These are phyloP conservation scores for Chrysotoxum bicinctum DNA, from an alignment of 2,888 invertebrate species.

Conservation along the genomic window DNA sequence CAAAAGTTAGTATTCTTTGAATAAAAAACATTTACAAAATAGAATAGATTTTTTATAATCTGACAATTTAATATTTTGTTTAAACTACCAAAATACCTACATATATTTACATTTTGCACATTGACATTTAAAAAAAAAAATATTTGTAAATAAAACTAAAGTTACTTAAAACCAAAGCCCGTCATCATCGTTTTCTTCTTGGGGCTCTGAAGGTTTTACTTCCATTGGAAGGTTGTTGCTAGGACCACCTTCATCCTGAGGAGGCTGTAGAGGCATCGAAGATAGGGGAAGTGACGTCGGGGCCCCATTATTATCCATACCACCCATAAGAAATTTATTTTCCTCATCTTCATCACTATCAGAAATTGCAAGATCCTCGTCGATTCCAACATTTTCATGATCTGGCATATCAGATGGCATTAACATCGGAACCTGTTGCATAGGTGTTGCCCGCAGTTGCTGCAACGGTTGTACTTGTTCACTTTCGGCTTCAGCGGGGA, in stretches of 20 bases:
- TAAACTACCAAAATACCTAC: constrained; percentile 40
- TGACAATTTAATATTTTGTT: constrained; percentile 27
- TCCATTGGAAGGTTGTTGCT: constrained; percentile 63
- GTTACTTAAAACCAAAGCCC: constrained; percentile 61
- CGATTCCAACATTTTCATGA: constrained; percentile 84
- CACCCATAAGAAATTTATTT: constrained; percentile 73
- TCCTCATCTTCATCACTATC: constrained; percentile 87
- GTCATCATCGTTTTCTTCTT: constrained; percentile 66
- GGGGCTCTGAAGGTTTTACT: constrained; percentile 69
- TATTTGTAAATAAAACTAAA: constrained; percentile 4
- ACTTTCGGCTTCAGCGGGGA: constrained; percentile 73
- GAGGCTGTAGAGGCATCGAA: constrained; percentile 5
- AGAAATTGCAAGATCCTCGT: constrained; percentile 89
- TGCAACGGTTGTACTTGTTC: constrained; percentile 53
- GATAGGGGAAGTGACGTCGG: neutral
- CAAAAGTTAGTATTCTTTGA: too few relatives aligned
- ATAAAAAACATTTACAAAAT: too few relatives aligned
- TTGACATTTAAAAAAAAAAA: constrained; percentile 8
- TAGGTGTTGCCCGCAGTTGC: constrained; percentile 49
- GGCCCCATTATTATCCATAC: constrained; percentile 9
- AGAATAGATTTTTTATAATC: too few relatives aligned
- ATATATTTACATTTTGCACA: constrained; percentile 62
- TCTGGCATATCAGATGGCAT: constrained; percentile 76
- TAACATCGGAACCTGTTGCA: constrained; percentile 72
- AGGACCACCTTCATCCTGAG: constrained; percentile 27